Evolutionary conservation across 1,140 invertebrate species (phyloP).

Genomic region (Brachionus asplanchnoidis): DNA sequence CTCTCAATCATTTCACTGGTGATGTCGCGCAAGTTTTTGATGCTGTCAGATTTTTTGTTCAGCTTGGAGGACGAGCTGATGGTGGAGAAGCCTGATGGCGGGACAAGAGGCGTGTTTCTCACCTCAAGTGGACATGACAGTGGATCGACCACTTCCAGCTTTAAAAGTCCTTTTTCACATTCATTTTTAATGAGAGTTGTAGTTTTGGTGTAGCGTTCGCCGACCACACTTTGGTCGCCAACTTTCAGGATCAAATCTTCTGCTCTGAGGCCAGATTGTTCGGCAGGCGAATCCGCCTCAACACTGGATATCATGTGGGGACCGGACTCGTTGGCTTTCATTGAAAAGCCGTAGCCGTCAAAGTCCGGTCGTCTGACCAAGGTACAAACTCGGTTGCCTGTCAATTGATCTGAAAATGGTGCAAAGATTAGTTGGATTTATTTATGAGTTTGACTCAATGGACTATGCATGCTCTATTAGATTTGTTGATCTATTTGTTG

Average conservation of each 20-base stretch:
- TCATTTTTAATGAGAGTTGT: slow-evolving; percentile 25
- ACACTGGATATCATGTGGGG: slow-evolving; percentile 19
- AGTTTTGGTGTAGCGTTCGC: slow-evolving; percentile 22
- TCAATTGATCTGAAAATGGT: not conserved
- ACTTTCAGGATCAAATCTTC: slow-evolving; percentile 26
- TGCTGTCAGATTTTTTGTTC: not conserved
- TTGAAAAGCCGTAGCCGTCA: slow-evolving; percentile 29
- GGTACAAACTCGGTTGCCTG: slow-evolving; percentile 10
- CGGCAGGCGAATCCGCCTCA: slow-evolving; percentile 31
- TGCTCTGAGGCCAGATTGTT: not conserved
- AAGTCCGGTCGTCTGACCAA: slow-evolving; percentile 27
- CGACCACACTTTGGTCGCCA: slow-evolving; percentile 21
- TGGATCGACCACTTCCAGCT: slow-evolving; percentile 24
- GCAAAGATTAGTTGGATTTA: not conserved
- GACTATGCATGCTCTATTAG: not conserved
- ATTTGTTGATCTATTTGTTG: not conserved
- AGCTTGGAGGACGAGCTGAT: not conserved
- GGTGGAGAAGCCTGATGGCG: slow-evolving; percentile 20
- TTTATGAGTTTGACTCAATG: not conserved
- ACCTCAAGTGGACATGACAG: not conserved
- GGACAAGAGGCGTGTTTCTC: not conserved
- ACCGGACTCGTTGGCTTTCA: not conserved
- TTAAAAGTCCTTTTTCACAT: slow-evolving; percentile 13
- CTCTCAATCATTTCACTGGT: not conserved
- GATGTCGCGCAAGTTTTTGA: not conserved